These are phyloP conservation scores for Lycodopsis pacificus DNA, from an alignment of 2,797 vertebrate species.

Conservation along the genomic window DNA sequence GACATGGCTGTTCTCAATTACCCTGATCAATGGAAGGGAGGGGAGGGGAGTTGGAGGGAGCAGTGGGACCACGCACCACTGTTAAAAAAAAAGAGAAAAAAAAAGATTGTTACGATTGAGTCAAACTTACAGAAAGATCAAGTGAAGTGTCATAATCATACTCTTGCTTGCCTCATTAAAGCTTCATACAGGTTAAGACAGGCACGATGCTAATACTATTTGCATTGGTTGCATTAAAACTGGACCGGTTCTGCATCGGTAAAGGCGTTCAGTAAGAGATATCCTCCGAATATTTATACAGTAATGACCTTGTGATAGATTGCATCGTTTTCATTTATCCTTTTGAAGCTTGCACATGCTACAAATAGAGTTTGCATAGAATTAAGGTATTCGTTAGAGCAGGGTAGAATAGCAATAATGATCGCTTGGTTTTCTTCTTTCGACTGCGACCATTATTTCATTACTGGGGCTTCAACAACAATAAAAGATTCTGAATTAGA, in stretches of 20 bases:
- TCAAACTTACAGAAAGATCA: slow-evolving; percentile 21
- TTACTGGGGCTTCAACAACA: slow-evolving; percentile 67
- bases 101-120: slow-evolving; percentile 38
- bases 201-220: background rate
- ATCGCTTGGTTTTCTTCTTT: slow-evolving; percentile 65
- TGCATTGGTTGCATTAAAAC: background rate
- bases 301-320: slow-evolving; percentile 12
- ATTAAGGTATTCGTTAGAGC: slow-evolving; percentile 48
- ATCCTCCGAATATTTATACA: slow-evolving; percentile 13
- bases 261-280: background rate
- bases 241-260: background rate
- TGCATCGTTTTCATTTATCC: background rate
- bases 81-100: slow-evolving; percentile 36
- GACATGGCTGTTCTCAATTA: slow-evolving; percentile 91
- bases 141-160: background rate
- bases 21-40: slow-evolving; percentile 80
- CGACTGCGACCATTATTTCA: slow-evolving; percentile 63
- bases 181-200: background rate
- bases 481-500: slow-evolving; percentile 60
- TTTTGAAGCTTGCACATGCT: slow-evolving; percentile 23
- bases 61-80: slow-evolving; percentile 31
- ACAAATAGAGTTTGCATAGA: slow-evolving; percentile 22
- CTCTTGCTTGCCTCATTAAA: background rate
- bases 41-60: slow-evolving; percentile 34
- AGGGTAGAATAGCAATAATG: slow-evolving; percentile 27